Evolutionary conservation across 2,113 vertebrate genomes (phyloP).

Genomic region (Neodon shergylaensis): DNA sequence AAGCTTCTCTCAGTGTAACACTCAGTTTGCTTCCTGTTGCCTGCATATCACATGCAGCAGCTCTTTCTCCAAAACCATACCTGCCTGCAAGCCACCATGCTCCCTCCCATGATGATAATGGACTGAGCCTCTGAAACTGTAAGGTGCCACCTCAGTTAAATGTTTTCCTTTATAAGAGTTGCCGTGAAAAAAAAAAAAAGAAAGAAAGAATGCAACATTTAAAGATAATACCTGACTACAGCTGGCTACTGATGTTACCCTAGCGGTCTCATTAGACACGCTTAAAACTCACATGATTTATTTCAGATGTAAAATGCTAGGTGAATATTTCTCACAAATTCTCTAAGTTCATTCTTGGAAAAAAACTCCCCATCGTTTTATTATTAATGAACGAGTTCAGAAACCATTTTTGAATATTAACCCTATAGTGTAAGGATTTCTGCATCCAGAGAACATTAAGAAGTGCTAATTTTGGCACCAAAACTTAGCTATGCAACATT

Average conservation of each 20-base stretch:
- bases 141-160: background rate
- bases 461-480: slow-evolving; percentile 71
- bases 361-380: background rate
- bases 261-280: background rate
- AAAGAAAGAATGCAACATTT: background rate
- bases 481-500: slow-evolving; percentile 78
- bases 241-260: background rate
- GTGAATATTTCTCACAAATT: background rate
- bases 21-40: background rate
- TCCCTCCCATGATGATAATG: background rate
- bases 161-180: background rate
- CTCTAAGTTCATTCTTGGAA: background rate
- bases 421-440: slow-evolving; percentile 69
- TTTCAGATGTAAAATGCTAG: slow-evolving; percentile 4
- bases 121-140: background rate
- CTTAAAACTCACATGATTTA: background rate
- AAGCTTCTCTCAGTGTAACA: background rate
- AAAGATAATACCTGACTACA: background rate
- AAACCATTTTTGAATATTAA: slow-evolving; percentile 2
- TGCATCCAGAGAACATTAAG: slow-evolving; percentile 70
- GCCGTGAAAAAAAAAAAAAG: no score
- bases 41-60: background rate
- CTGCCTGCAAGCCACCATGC: background rate
- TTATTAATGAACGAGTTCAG: slow-evolving; percentile 67
- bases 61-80: background rate